Conservation (phyloP, 2,113 vertebrate species). For the Corynorhinus townsendii region DNA sequence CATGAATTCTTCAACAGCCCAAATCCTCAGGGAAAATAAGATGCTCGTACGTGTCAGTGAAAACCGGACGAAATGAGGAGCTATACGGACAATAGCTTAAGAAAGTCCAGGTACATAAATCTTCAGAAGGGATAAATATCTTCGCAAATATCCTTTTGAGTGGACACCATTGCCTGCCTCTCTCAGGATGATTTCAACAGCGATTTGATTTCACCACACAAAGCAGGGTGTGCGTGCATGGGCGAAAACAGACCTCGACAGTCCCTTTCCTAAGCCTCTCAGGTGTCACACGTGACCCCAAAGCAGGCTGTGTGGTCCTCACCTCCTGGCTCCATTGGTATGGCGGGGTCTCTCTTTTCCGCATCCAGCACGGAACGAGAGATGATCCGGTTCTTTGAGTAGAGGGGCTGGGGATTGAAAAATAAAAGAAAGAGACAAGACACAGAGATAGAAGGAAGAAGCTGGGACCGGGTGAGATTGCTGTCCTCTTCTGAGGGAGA, state of each 20-base stretch:
- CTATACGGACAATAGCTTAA: not conserved
- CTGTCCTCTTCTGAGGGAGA: too few relatives aligned
- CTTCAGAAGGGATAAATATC: not conserved
- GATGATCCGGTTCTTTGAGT: too few relatives aligned
- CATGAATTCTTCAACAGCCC: not conserved
- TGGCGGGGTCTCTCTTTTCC: too few relatives aligned
- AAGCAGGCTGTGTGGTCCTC: accelerated
- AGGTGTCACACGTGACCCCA: not conserved
- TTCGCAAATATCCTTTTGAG: not conserved
- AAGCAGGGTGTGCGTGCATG: not conserved
- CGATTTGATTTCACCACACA: not conserved
- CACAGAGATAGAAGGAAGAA: too few relatives aligned
- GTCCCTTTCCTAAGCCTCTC: not conserved
- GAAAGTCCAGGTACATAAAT: not conserved
- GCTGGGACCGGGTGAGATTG: too few relatives aligned
- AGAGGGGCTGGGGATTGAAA: too few relatives aligned
- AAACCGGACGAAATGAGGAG: not conserved
- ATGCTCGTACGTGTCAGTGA: not conserved
- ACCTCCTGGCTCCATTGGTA: not conserved
- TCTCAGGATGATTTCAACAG: not conserved
- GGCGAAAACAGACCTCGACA: not conserved
- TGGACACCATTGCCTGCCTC: accelerated
- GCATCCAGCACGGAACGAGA: too few relatives aligned
- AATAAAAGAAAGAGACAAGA: too few relatives aligned
- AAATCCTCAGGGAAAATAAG: not conserved